Conservation (phyloP, 2,888 invertebrate genomes). For the Argyresthia goedartella region DNA sequence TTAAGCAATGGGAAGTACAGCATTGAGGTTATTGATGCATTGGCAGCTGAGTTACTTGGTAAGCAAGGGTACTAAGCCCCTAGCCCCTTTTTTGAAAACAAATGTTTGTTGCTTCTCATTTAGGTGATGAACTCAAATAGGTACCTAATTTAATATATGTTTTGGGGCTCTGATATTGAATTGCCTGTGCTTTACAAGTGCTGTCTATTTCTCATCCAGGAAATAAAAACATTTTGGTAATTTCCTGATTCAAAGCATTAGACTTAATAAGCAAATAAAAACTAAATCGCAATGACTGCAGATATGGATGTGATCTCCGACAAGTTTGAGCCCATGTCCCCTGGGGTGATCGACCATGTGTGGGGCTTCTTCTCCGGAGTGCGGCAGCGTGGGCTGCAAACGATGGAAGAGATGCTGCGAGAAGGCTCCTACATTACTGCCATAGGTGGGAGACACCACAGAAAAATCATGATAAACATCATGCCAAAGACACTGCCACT, state of each 20-base stretch:
- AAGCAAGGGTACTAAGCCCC: constrained; percentile 12
- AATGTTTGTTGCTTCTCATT: too few relatives aligned
- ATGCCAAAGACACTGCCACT: too few relatives aligned
- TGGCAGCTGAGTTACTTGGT: constrained; percentile 79
- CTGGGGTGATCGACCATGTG: constrained; percentile 82
- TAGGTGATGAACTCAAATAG: too few relatives aligned
- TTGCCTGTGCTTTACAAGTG: too few relatives aligned
- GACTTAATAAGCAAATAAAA: too few relatives aligned
- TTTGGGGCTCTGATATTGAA: too few relatives aligned
- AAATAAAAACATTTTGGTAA: too few relatives aligned
- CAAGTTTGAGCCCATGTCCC: constrained; percentile 82
- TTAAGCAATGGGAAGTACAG: constrained; percentile 72
- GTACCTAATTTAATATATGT: too few relatives aligned
- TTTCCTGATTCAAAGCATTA: too few relatives aligned
- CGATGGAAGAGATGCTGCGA: constrained; percentile 88
- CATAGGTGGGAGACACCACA: constrained; percentile 64
- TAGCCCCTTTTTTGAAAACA: too few relatives aligned
- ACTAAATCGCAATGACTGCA: constrained; percentile 21
- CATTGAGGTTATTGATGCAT: constrained; percentile 82
- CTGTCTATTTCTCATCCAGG: too few relatives aligned
- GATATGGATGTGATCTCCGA: constrained; percentile 88
- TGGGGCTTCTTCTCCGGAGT: constrained; percentile 90
- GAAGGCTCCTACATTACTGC: constrained; percentile 85
- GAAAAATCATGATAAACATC: too few relatives aligned
- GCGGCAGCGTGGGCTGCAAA: constrained; percentile 85